Base-by-base conservation (phyloP, 35 echinoderm and acorn worm species). In the Apostichopus californicus region DNA sequence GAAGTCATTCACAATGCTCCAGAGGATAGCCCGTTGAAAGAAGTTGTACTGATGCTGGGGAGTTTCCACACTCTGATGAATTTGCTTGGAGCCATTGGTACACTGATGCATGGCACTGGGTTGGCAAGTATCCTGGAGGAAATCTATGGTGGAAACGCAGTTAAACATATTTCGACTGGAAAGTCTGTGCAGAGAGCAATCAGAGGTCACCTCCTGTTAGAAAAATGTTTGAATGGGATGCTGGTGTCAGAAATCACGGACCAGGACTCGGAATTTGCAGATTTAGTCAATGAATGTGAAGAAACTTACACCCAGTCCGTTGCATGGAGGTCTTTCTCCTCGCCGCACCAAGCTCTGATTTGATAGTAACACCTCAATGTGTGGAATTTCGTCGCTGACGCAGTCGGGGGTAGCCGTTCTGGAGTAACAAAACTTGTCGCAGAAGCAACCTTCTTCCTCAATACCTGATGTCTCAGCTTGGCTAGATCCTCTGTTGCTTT, bases 101-200 rank as follows among this genome's bases (percentile, higher is more conserved):
- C 84, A 58, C 54, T 89, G 22, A 93, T 93, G 92, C 7, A 93
- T 21, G 92, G 84, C 9, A 90, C 26, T 26, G 92, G 92, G 9
- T 23, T 87, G 53, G 80, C 23, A 77, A 72, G 80, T 13, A 77
- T 91, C 64, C 73, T 93, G 10, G 86, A 93, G 86, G 52, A 15
- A 25, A 88, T 93, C 1, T 91, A 94, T 22, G 93, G 79, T 8
- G 89, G 78, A 85, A 95, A 93, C 93, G 94, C 86, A 10, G 94
- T 95, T 8, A 87, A 77, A 23, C 92, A 91, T 77, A 95, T 95
- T 78, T 55, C 92, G 89, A 93, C 9, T 11, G 94, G 94, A 57
- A 95, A 95, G 73, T 64, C 84, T 8, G 91, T 95, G 7, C 91
- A 92, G 90, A 89, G 91, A 26, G 56, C 78, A 93, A 82, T 95